These are phyloP conservation scores for Dorcus parallelipipedus DNA, from an alignment of 2,888 invertebrate species.

Conservation along the genomic window DNA sequence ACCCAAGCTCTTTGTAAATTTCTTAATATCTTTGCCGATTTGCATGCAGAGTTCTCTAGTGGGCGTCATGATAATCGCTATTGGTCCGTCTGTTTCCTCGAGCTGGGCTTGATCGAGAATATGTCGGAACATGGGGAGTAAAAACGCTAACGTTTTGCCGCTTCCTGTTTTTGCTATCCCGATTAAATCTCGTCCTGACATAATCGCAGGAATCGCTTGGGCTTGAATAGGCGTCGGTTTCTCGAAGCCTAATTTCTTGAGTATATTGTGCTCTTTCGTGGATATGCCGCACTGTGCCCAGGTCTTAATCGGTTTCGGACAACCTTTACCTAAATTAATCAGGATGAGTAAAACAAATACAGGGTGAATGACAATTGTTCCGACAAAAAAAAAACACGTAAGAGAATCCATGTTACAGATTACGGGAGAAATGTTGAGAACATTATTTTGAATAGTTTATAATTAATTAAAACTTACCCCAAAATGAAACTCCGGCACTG, in stretches of 20 bases:
- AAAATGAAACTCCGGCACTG: too few relatives aligned
- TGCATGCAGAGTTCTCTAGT: conserved; percentile 98
- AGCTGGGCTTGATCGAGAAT: conserved; percentile 90
- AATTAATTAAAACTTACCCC: too few relatives aligned
- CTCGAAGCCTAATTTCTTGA: conserved; percentile 88
- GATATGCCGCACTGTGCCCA: conserved; percentile 99
- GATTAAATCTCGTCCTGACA: conserved; percentile 95
- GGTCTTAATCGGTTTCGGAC: conserved; percentile 90
- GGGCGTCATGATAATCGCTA: conserved; percentile 96
- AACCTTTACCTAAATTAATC: conserved; percentile 64
- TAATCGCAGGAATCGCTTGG: conserved; percentile 95
- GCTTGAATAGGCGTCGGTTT: conserved; percentile 99
- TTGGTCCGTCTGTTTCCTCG: conserved; percentile 97
- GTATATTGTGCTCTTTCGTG: conserved; percentile 87
- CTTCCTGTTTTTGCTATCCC: conserved; percentile 99
- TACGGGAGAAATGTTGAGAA: too few relatives aligned
- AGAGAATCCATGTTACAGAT: too few relatives aligned
- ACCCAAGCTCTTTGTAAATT: conserved; percentile 85
- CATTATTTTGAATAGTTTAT: too few relatives aligned
- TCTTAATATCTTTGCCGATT: conserved; percentile 93
- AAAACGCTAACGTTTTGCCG: conserved; percentile 97
- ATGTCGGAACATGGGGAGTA: conserved; percentile 96
- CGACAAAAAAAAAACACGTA: too few relatives aligned
- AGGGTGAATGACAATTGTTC: too few relatives aligned
- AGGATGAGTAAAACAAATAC: background rate